Evolutionary conservation across 1,140 invertebrate genomes (phyloP).

Genomic region (Saccostrea cuccullata): DNA sequence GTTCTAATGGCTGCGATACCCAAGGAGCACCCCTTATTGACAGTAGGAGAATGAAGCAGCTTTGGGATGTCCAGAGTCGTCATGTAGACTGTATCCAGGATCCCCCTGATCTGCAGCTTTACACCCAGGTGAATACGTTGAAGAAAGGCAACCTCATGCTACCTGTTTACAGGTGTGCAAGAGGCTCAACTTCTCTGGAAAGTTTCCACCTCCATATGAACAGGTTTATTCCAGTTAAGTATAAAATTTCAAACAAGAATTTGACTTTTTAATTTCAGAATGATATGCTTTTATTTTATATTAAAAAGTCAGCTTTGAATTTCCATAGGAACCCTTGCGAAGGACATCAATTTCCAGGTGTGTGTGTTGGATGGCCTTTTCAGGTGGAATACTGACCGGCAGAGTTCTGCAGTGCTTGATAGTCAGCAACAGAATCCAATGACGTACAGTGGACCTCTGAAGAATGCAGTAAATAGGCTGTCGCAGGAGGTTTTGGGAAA

Average conservation of each 20-base stretch:
- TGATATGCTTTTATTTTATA: not conserved
- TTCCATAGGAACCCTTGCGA: slow-evolving; percentile 54
- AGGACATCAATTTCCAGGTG: slow-evolving; percentile 59
- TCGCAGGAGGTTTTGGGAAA: too few relatives aligned
- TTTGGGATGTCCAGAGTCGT: slow-evolving; percentile 57
- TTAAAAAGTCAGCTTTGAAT: not conserved
- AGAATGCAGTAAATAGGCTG: too few relatives aligned
- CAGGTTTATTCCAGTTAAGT: slow-evolving; percentile 61
- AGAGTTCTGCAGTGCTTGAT: slow-evolving; percentile 27
- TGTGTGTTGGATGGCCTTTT: slow-evolving; percentile 59
- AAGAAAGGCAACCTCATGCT: slow-evolving; percentile 58
- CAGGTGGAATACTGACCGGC: slow-evolving; percentile 59
- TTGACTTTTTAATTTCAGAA: too few relatives aligned
- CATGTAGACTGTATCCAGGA: slow-evolving; percentile 68
- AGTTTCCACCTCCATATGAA: slow-evolving; percentile 59
- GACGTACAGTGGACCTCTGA: too few relatives aligned
- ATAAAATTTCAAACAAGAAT: not conserved
- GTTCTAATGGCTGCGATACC: slow-evolving; percentile 53
- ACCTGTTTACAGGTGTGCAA: slow-evolving; percentile 52
- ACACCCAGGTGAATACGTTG: slow-evolving; percentile 51
- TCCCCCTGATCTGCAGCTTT: slow-evolving; percentile 57
- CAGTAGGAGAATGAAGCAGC: slow-evolving; percentile 42
- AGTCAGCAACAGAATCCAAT: not conserved
- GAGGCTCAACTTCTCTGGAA: slow-evolving; percentile 45
- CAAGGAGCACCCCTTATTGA: slow-evolving; percentile 64